Base-by-base conservation (phyloP, 2,797 vertebrate genomes). In the Rhadinocentrus ornatus region DNA sequence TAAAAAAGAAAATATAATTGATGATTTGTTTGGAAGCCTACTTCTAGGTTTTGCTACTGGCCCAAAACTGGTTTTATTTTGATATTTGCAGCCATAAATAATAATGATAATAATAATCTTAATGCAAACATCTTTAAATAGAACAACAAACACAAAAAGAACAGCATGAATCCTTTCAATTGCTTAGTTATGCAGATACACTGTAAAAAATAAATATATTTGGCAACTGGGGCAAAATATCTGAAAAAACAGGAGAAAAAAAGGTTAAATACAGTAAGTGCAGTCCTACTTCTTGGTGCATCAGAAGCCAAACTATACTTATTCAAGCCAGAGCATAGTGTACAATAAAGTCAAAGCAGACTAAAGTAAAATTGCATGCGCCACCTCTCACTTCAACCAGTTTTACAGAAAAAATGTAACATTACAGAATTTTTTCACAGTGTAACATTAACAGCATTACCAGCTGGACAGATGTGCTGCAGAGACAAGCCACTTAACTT, bases 21-120 rank as follows among this genome's bases (percentile, higher is more conserved):
- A 39, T 53, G 35, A 62, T 71, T 71, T 32, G 9, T 34, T 57
- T 18, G 15, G n/a, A 56, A 57, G 58, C 63, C 31, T 48, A 46
- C 46, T 27, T 29, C 0, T 20, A 10, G 22, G 39, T 15, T 5
- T 26, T 11, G 20, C 46, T 50, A 26, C 53, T 48, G 18, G 22
- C 29, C 24, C 56, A 66, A 46, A 78, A 63, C 57, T 22, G 62
- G 59, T 74, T 22, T 73, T 32, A 41, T 79, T 79, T 62, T 18
- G 57, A 52, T 85, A 83, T 88, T 83, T 82, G 69, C 78, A 80
- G 65, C 48, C 27, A 6, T 31, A 56, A 75, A 68, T 66, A 6
- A 44, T 20, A 1, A 41, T 44, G 41, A 20, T 20, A 16, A 16
- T 41, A 20, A 20, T 44, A 44, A 20, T 18, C 7, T 1, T 20